Base-by-base conservation (phyloP, 2,113 vertebrate species). In the Collichthys lucidus region DNA sequence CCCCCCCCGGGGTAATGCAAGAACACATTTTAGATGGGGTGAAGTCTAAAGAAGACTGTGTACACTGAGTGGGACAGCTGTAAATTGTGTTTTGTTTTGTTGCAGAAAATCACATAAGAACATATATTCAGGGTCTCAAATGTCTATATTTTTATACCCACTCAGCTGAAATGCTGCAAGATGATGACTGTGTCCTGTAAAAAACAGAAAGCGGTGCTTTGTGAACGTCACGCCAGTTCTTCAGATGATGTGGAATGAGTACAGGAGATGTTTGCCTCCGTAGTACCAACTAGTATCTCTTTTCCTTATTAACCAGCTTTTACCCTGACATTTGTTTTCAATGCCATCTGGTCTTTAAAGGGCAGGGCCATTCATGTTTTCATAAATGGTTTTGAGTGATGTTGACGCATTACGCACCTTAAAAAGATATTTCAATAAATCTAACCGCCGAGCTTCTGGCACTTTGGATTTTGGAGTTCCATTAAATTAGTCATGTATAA, bases 81-180 rank as follows among this genome's bases (percentile, higher is more conserved):
- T 94, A 92, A 91, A 89, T 89, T 80, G 82, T 90, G 75, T 93
- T 88, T 83, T 89, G 68, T 92, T 92, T 84, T 88, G 85, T 87
- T 90, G 91, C 91, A 86, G 88, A 92, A 87, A 94, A 90, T 91
- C 88, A 83, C 87, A 82, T 92, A 89, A 91, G 86, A 93, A 92
- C 92, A 91, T 94, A 86, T 94, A 92, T 94, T 95, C 93, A 95
- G 94, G 94, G 92, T 94, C 92, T 94, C 87, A 93, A 94, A 95
- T 92, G 86, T 92, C 92, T 95, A 92, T 95, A 93, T 95, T 95
- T 95, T 94, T 94, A 89, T 95, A 95, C 91, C 91, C 92, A 93
- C 90, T 93, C 92, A 88, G 91, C 90, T 93, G 82, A 93, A 94
- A 91, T 88, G 91, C 94, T 94, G 93, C 90, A 85, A 92, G 91